phyloP scores from a whole-genome alignment of 2,113 vertebrate genomes.

The Tamias sibiricus region DNA sequence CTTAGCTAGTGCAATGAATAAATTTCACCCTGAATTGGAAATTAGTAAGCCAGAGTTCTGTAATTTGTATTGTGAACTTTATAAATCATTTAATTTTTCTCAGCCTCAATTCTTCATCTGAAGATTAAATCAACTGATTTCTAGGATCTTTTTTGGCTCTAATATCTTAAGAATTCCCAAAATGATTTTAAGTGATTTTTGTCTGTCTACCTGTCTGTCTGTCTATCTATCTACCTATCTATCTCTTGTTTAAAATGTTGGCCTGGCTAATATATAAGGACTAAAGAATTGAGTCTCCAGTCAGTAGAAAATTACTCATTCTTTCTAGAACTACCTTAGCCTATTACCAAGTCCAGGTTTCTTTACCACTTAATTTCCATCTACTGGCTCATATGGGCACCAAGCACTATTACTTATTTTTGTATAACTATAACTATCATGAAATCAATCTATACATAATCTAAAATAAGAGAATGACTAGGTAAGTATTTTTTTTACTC shows the following conservation, averaged over 20 bases:
- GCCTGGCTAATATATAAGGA: not conserved
- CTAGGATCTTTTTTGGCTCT: not conserved
- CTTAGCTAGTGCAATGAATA: not conserved
- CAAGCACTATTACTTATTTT: slow-evolving; percentile 4
- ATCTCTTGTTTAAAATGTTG: slow-evolving; percentile 29
- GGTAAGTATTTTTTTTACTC: not conserved
- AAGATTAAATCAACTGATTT: slow-evolving; percentile 28
- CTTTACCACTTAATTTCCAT: not conserved
- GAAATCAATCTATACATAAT: not conserved
- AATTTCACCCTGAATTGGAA: not conserved
- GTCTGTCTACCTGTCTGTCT: not conserved
- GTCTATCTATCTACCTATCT: no score
- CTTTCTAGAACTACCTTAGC: not conserved
- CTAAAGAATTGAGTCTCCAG: not conserved
- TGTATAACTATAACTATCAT: not conserved
- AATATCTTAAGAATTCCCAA: not conserved
- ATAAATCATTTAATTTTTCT: not conserved
- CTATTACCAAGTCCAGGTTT: not conserved
- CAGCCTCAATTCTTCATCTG: not conserved
- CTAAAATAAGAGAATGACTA: slow-evolving; percentile 36
- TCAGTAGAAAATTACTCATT: not conserved
- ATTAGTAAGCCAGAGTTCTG: not conserved
- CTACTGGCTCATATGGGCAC: not conserved
- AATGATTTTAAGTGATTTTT: slow-evolving; percentile 26
- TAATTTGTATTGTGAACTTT: not conserved